phyloP scores from a whole-genome alignment of 1,140 invertebrate species.

The Saccostrea echinata region DNA sequence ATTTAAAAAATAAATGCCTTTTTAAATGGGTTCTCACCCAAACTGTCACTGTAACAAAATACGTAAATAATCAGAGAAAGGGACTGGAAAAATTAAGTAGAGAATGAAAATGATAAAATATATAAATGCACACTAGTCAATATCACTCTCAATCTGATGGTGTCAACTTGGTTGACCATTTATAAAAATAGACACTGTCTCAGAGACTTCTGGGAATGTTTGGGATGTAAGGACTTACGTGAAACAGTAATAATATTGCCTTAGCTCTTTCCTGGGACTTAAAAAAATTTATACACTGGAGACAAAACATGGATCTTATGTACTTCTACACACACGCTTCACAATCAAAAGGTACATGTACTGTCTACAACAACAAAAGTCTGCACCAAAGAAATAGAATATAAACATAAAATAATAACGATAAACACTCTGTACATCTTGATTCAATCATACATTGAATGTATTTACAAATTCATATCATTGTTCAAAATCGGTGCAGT shows the following conservation, averaged over 20 bases:
- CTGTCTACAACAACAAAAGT: conserved; percentile 15
- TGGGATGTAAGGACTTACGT: neutral
- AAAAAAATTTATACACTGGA: neutral
- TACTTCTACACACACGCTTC: neutral
- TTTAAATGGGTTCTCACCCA: neutral
- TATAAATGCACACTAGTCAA: conserved; percentile 2
- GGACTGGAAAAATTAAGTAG: conserved; percentile 34
- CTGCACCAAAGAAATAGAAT: conserved; percentile 21
- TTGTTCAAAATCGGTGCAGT: neutral
- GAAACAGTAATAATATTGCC: neutral
- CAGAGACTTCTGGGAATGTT: conserved; percentile 18
- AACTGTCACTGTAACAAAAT: neutral
- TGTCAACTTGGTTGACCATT: conserved; percentile 4
- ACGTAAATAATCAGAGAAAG: neutral
- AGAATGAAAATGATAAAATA: neutral
- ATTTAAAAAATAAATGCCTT: neutral
- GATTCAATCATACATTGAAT: conserved; percentile 25
- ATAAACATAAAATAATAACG: conserved; percentile 20
- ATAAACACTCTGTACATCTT: conserved; percentile 15
- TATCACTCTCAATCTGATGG: neutral
- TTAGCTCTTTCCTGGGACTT: neutral
- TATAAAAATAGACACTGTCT: conserved; percentile 10
- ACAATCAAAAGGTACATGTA: neutral
- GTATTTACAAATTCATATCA: conserved; percentile 11
- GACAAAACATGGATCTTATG: conserved; percentile 6